These are phyloP conservation scores for Cryptotis parvus DNA, from an alignment of 2,113 vertebrate species.

Conservation along the genomic window DNA sequence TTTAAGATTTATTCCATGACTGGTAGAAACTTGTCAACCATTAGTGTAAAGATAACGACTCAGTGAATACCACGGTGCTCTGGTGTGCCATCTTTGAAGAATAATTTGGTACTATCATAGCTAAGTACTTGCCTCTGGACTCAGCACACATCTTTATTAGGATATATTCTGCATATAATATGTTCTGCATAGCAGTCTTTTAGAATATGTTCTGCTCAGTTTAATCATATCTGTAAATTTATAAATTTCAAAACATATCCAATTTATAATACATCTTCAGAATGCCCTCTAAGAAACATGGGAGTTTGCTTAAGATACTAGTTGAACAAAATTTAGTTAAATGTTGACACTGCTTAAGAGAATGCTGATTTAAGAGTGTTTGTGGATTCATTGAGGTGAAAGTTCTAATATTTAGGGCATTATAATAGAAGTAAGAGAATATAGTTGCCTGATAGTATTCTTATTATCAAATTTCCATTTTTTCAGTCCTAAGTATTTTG, in stretches of 20 bases:
- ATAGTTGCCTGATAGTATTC: not conserved
- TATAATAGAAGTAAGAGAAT: not conserved
- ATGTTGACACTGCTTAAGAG: not conserved
- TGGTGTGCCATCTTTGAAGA: not conserved
- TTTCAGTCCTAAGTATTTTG: conserved; percentile 5
- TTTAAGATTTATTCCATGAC: not conserved
- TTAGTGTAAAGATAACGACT: not conserved
- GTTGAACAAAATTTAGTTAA: not conserved
- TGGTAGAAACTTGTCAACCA: not conserved
- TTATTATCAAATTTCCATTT: not conserved
- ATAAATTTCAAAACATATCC: too few relatives aligned
- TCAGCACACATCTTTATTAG: not conserved
- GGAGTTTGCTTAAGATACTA: not conserved
- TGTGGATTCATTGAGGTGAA: not conserved
- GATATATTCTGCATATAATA: not conserved
- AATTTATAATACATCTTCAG: not conserved
- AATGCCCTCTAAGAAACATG: not conserved
- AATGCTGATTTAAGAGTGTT: not conserved
- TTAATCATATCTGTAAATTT: not conserved
- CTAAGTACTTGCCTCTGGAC: not conserved
- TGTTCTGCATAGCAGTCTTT: not conserved
- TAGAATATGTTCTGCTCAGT: not conserved
- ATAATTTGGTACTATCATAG: rapidly evolving
- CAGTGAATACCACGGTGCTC: not conserved
- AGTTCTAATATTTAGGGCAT: not conserved